Evolutionary conservation across 2,888 invertebrate genomes (phyloP).

Genomic region (Agonopterix heracliana): DNA sequence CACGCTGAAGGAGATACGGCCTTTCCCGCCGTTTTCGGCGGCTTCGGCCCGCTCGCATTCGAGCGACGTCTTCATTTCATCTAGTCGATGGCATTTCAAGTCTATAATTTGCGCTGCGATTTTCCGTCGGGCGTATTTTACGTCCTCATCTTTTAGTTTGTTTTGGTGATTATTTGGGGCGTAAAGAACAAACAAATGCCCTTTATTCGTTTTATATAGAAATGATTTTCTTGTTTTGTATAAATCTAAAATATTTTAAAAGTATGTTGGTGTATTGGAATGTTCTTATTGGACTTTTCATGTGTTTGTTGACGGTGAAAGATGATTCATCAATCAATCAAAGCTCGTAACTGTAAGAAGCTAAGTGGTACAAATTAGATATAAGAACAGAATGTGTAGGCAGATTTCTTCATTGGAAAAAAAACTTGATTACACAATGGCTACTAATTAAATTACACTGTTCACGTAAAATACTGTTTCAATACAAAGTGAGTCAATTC

Average conservation of each 20-base stretch:
- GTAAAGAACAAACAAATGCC: too few relatives aligned
- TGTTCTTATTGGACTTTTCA: neutral
- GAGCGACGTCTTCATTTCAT: conserved; percentile 74
- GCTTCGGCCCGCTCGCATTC: conserved; percentile 70
- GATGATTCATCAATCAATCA: neutral
- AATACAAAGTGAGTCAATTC: conserved; percentile 25
- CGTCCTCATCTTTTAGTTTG: conserved; percentile 5
- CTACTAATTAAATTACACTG: conserved; percentile 32
- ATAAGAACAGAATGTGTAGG: neutral
- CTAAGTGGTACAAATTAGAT: too few relatives aligned
- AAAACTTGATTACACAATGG: conserved; percentile 18
- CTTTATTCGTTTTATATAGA: neutral
- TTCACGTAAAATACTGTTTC: conserved; percentile 26
- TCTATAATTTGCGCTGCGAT: neutral
- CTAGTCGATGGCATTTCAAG: conserved; percentile 57
- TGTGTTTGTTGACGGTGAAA: neutral
- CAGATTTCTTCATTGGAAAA: conserved; percentile 2
- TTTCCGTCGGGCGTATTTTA: conserved; percentile 7
- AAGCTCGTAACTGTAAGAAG: neutral
- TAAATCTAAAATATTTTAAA: neutral
- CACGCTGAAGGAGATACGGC: conserved; percentile 85
- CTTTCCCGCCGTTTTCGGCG: conserved; percentile 72
- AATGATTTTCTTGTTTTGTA: neutral
- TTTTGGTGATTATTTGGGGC: neutral
- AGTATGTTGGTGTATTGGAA: neutral